These are phyloP conservation scores for Orthonyx spaldingii DNA, from an alignment of 2,113 vertebrate species.

Conservation along the genomic window DNA sequence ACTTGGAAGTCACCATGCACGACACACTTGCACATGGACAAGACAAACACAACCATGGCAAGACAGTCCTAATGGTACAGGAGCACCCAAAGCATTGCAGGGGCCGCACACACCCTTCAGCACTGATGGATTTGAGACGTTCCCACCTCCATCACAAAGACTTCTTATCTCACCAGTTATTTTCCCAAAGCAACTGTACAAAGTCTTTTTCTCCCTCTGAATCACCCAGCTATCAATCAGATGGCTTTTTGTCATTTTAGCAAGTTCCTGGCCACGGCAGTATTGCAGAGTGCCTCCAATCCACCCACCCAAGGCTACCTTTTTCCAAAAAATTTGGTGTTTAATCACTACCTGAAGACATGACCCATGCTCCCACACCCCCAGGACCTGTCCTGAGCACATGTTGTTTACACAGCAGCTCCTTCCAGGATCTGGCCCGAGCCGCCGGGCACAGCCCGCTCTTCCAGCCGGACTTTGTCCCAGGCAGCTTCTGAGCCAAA, in stretches of 20 bases:
- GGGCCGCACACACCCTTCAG: background rate
- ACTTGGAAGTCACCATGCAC: background rate
- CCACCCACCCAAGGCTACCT: background rate
- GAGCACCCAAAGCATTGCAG: background rate
- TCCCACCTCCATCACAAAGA: background rate
- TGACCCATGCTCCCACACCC: background rate
- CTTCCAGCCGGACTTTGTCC: slow-evolving; percentile 14
- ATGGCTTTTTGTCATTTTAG: background rate
- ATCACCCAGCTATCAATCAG: background rate
- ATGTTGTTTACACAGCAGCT: background rate
- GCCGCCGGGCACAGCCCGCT: accelerated
- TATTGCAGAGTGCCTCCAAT: accelerated
- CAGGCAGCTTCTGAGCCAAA: background rate
- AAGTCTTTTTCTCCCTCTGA: background rate
- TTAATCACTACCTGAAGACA: background rate
- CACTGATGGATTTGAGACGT: background rate
- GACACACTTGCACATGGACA: background rate
- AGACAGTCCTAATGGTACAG: background rate
- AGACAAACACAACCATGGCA: accelerated
- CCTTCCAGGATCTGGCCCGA: background rate
- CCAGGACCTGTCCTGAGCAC: background rate
- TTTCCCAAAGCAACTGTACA: background rate
- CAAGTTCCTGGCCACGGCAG: background rate
- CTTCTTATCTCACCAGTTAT: background rate
- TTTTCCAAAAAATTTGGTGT: background rate